Conservation (phyloP, 2,113 vertebrate genomes). For the Neolamprologus modestus region DNA sequence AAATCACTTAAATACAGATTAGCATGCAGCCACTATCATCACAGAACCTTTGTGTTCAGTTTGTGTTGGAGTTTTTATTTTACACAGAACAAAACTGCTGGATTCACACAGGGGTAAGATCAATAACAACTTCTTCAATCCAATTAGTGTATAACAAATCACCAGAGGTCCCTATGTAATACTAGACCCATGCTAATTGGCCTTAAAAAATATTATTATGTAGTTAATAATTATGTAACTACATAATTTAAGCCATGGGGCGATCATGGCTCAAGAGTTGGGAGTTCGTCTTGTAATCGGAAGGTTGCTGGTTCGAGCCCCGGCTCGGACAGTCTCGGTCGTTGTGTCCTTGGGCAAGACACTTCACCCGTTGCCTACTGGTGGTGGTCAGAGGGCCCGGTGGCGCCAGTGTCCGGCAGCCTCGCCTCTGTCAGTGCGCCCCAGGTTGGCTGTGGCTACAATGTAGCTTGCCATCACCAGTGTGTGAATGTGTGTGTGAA, state of each 20-base stretch:
- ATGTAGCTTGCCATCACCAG: too few species aligned
- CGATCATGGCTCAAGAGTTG: too few species aligned
- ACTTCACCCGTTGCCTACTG: too few species aligned
- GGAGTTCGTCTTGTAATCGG: rapidly evolving
- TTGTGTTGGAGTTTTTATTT: neutral
- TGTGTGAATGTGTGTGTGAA: too few species aligned
- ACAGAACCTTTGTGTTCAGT: neutral
- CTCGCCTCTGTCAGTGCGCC: too few species aligned
- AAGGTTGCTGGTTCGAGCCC: too few species aligned
- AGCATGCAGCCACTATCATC: neutral
- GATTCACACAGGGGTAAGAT: neutral
- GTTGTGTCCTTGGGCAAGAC: too few species aligned
- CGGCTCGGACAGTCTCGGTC: rapidly evolving
- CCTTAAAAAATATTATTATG: neutral
- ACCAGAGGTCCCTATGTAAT: neutral
- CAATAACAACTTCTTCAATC: neutral
- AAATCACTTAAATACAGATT: neutral
- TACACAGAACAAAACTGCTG: neutral
- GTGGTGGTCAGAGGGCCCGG: too few species aligned
- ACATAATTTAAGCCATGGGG: neutral
- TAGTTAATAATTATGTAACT: neutral
- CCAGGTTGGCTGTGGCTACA: too few species aligned
- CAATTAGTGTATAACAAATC: neutral
- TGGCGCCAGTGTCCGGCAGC: too few species aligned
- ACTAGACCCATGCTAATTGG: neutral